These are phyloP conservation scores for Diabrotica balteata DNA, from an alignment of 2,888 invertebrate genomes.

Conservation along the genomic window DNA sequence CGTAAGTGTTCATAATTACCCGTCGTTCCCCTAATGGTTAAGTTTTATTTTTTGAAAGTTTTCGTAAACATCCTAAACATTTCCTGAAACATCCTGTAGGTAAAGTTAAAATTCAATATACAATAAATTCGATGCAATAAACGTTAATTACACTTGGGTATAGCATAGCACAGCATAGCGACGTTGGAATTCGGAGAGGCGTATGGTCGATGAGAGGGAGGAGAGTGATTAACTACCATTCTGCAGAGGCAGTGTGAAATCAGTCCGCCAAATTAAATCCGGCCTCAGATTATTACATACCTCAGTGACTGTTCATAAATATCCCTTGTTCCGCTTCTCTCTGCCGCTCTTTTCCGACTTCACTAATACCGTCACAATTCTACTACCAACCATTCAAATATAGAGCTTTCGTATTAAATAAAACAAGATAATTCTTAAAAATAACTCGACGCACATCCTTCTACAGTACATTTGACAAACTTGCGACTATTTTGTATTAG, in stretches of 20 bases:
- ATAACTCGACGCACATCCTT: too few species aligned
- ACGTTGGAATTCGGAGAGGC: conserved; percentile 33
- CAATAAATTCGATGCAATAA: conserved; percentile 33
- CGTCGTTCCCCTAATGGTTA: too few species aligned
- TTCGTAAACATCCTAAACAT: too few species aligned
- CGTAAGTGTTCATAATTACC: too few species aligned
- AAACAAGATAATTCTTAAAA: too few species aligned
- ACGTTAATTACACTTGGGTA: conserved; percentile 34
- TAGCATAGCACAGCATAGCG: background rate
- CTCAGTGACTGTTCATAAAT: conserved; percentile 76
- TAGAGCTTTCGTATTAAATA: too few species aligned
- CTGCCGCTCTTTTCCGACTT: background rate
- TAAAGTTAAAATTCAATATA: conserved; percentile 20
- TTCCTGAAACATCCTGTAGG: too few species aligned
- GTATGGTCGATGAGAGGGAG: conserved; percentile 33
- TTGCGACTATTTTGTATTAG: too few species aligned
- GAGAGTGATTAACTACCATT: conserved; percentile 61
- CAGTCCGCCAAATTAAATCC: conserved; percentile 78
- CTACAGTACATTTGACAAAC: too few species aligned
- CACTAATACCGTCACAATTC: background rate
- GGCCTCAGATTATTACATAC: conserved; percentile 76
- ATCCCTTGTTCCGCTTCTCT: conserved; percentile 53
- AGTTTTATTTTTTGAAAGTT: too few species aligned
- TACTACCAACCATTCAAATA: too few species aligned
- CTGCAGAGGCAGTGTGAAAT: conserved; percentile 69